Percentiles rank a stretch among this genome's conserved stretches.
Evolutionary conservation across 2,797 vertebrate species (phyloP).

Genomic region (Mormyrops attenuatus): DNA sequence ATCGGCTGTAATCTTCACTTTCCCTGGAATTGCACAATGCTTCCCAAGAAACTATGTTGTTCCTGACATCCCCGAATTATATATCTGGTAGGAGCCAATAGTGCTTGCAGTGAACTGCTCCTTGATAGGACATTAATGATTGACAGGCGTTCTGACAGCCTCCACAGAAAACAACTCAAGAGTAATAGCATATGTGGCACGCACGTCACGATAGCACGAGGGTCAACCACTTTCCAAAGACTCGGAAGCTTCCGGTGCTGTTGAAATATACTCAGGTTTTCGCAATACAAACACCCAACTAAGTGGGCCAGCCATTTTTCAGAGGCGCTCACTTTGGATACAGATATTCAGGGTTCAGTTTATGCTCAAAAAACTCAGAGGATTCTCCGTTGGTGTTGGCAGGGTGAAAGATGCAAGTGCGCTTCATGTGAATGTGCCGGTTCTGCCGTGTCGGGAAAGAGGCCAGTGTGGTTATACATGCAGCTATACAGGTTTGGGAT

Average conservation of each 20-base stretch:
- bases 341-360: background rate
- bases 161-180: background rate
- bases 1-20: background rate
- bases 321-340: background rate
- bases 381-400: background rate
- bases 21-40: background rate
- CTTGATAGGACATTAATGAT: background rate
- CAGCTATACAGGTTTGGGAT: background rate
- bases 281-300: background rate
- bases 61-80: background rate
- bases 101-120: no score
- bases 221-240: conserved; percentile 2
- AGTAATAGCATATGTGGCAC: background rate
- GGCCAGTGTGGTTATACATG: background rate
- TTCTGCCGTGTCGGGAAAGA: background rate
- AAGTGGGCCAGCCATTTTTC: background rate
- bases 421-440: background rate
- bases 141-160: background rate
- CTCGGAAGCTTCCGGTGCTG: background rate
- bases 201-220: background rate
- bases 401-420: background rate
- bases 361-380: background rate
- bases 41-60: background rate
- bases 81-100: background rate
- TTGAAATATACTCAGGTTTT: background rate